Percentiles rank a stretch among this genome's conserved stretches.
Conservation (phyloP, 2,797 vertebrate species). For the Sphaeramia orbicularis region DNA sequence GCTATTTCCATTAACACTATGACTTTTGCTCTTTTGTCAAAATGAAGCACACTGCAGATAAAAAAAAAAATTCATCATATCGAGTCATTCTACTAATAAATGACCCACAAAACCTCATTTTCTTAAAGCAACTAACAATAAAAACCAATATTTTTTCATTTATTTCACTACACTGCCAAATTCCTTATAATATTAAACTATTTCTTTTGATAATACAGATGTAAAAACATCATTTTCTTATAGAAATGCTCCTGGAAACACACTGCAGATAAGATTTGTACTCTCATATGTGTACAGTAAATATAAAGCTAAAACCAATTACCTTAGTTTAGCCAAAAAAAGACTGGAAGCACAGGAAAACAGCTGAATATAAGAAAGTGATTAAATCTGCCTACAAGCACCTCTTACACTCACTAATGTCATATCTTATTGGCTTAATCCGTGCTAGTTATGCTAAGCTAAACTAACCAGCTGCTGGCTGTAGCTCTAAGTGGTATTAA, state of each 20-base stretch:
- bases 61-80: slow-evolving; percentile 14
- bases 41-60: not conserved
- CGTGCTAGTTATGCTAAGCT: not conserved
- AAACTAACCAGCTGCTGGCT: slow-evolving; percentile 9
- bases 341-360: not conserved
- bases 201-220: no score
- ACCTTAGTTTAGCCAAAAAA: not conserved
- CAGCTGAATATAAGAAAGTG: not conserved
- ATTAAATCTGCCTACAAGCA: slow-evolving; percentile 17
- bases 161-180: no score
- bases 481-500: not conserved
- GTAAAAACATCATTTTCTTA: no score
- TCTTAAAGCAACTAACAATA: not conserved
- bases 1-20: slow-evolving; percentile 47
- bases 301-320: not conserved
- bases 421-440: slow-evolving; percentile 5
- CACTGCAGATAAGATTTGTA: no score
- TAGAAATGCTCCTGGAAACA: no score
- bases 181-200: no score
- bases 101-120: not conserved
- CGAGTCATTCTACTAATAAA: slow-evolving; percentile 7
- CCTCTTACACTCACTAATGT: slow-evolving; percentile 1
- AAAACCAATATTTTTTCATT: no score
- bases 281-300: not conserved
- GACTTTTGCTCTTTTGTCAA: slow-evolving; percentile 35